phyloP scores from a whole-genome alignment of 2,888 invertebrate genomes.

The Pachliopta kotzebuea region DNA sequence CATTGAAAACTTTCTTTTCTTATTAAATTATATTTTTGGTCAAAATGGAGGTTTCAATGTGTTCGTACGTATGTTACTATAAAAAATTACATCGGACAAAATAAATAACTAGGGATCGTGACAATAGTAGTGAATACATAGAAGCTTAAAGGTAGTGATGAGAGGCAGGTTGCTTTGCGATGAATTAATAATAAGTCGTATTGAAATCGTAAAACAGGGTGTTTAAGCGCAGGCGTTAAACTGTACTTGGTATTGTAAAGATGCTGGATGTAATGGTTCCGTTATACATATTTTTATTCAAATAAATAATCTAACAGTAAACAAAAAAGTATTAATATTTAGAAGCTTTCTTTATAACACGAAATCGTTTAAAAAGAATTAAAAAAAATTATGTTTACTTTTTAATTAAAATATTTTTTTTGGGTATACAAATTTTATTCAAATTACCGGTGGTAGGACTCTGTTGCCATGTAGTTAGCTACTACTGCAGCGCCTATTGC shows the following conservation, averaged over 20 bases:
- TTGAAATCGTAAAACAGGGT: conserved; percentile 64
- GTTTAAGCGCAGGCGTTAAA: conserved; percentile 55
- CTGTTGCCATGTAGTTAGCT: no score
- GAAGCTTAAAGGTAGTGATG: conserved; percentile 66
- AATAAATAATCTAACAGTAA: background rate
- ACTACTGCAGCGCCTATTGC: no score
- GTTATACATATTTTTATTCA: background rate
- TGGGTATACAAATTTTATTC: no score
- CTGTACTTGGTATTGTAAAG: conserved; percentile 46
- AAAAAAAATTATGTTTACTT: no score
- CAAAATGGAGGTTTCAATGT: conserved; percentile 4
- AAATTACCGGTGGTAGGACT: no score
- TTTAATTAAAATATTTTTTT: no score
- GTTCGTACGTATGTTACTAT: conserved; percentile 10
- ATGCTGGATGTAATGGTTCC: no score
- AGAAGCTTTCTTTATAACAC: background rate
- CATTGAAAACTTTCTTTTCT: conserved; percentile 6
- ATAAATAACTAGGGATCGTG: conserved; percentile 64
- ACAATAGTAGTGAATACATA: conserved; percentile 76
- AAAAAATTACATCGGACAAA: conserved; percentile 32
- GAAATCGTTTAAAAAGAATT: no score
- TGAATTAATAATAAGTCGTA: conserved; percentile 44
- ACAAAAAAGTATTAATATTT: background rate
- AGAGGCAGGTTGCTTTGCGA: conserved; percentile 66
- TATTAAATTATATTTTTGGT: conserved; percentile 18